Base-by-base conservation (phyloP, 37 sponge, comb jelly and placozoan genomes). In the Chondrosia reniformis region DNA sequence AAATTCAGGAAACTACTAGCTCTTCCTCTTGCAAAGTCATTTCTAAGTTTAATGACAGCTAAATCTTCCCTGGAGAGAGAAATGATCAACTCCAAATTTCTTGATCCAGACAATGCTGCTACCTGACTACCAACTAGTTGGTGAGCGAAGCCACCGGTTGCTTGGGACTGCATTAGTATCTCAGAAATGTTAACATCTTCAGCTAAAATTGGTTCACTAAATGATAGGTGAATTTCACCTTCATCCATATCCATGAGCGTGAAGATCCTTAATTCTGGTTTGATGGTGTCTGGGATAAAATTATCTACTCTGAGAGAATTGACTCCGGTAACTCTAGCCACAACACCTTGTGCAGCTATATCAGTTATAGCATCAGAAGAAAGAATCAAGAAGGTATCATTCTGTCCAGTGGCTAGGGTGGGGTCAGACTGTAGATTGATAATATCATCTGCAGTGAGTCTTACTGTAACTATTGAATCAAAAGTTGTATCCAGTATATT, bases 151-250 rank as follows among this genome's bases (percentile, higher is more conserved):
- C 77, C 85, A 79, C 80, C 71, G n/a, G 65, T 36, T 5, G 42
- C 30, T 15, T 74, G 4, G 22, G 86, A 84, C 55, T 81, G 85
- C 13, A 95, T 40, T 46, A 74, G 78, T 17, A 95, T 65, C 22
- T 43, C 88, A 37, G 74, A 55, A 44, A 89, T 69, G 25, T 80
- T 55, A 0, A 83, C 92, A 80, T 75, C 81, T 24, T 85, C 45
- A 21, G 85, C 84, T 2, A 86, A 52, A 32, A 95, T 73, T 56
- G 96, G 96, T 49, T 95, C 96, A 81, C 33, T 78, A 79, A 95
- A 95, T 3, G 72, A 21, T 9, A 95, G 33, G 10, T n/a, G 33
- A 55, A 95, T 63, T 24, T 21, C 21, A 8, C 93, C 93, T 40
- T 64, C 67, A 65, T 95, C 76, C 96, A 95, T 92, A 73, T 95